phyloP scores from a whole-genome alignment of 2,888 invertebrate species.

The Tubiluchus corallicola region DNA sequence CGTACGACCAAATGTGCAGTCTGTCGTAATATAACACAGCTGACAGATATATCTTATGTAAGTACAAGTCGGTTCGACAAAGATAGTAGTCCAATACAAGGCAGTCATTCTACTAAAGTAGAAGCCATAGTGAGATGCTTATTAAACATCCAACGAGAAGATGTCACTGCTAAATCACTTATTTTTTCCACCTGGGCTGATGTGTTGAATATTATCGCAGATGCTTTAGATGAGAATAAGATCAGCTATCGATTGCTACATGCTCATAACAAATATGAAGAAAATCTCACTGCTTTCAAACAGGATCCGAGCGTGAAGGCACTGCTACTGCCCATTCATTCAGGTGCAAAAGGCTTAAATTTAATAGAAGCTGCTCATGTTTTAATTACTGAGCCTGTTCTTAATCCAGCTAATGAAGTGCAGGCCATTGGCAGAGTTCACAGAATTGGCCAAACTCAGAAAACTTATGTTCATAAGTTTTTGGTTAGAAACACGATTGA shows the following conservation, averaged over 20 bases:
- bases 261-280: constrained; percentile 25
- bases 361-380: constrained; percentile 58
- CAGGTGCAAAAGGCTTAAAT: constrained; percentile 58
- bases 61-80: too few relatives aligned
- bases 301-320: constrained; percentile 24
- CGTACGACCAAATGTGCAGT: constrained; percentile 34
- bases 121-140: constrained; percentile 41
- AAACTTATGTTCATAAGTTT: constrained; percentile 49
- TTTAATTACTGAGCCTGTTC: constrained; percentile 49
- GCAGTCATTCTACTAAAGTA: constrained; percentile 51
- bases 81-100: too few relatives aligned
- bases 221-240: constrained; percentile 37
- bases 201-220: constrained; percentile 33
- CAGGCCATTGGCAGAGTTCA: constrained; percentile 60
- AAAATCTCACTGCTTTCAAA: constrained; percentile 24
- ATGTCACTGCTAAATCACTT: constrained; percentile 43
- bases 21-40: constrained; percentile 37
- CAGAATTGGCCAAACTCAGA: constrained; percentile 57
- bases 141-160: constrained; percentile 33
- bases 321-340: constrained; percentile 44
- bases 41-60: constrained; percentile 33
- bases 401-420: constrained; percentile 49
- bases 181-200: constrained; percentile 44
- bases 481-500: constrained; percentile 47
- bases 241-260: constrained; percentile 30